These are phyloP conservation scores for Gopherus flavomarginatus DNA, from an alignment of 2,113 vertebrate genomes.

Conservation along the genomic window DNA sequence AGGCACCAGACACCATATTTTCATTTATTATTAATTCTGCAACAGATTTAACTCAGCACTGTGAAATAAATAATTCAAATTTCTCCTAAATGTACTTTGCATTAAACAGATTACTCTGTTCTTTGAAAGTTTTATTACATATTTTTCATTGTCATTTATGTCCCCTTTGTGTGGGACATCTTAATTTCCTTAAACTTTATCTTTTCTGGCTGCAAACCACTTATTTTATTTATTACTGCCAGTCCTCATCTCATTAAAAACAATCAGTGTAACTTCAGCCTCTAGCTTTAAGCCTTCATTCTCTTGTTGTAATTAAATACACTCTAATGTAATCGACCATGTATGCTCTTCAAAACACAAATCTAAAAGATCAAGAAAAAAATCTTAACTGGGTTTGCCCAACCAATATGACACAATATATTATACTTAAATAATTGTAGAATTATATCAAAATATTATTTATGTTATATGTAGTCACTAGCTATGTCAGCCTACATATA, in stretches of 20 bases:
- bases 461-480: neutral
- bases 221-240: neutral
- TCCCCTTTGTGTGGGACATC: neutral
- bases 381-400: neutral
- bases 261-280: neutral
- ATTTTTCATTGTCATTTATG: neutral
- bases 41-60: neutral
- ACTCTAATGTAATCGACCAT: neutral
- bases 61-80: slow-evolving; percentile 20
- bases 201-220: neutral
- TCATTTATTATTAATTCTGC: neutral
- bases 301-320: neutral
- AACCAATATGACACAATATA: neutral
- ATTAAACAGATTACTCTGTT: neutral
- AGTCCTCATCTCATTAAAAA: slow-evolving; percentile 20
- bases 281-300: neutral
- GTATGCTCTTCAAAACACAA: neutral
- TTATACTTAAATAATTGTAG: neutral
- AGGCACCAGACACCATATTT: neutral
- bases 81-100: neutral
- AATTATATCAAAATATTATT: neutral
- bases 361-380: neutral
- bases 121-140: neutral
- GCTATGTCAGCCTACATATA: neutral
- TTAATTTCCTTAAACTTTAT: neutral